Base-by-base conservation (phyloP, 2,797 vertebrate genomes). In the Sternotherus odoratus region DNA sequence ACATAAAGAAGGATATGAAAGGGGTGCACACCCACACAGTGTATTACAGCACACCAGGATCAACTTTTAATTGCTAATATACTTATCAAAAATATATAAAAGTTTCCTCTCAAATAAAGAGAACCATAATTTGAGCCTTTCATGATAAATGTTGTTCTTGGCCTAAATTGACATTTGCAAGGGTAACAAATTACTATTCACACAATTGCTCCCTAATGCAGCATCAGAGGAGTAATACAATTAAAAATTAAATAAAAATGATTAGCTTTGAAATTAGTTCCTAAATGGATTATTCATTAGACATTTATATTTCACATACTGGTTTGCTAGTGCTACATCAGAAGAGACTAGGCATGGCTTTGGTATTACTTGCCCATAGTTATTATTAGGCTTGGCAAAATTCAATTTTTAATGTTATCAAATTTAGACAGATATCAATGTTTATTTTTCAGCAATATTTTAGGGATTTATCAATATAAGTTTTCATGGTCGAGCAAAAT, bases 261-360 rank as follows among this genome's bases (percentile, higher is more conserved):
- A 78, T 83, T 77, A 95, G 30, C 84, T 39, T 81, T 85, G 23
- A 88, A 95, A 77, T 57, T 95, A 88, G 94, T 90, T 85, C 3
- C 57, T 94, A 85, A 85, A 93, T 85, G 79, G 87, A 90, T 94
- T 49, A 50, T 82, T 94, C 30, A 53, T 78, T 93, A 49, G 80
- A 74, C 60, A 85, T 72, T 51, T 89, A 5, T 28, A 81, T 94
- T 89, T 93, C 11, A 50, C 85, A 69, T 86, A 57, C 46, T 56
- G 36, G 54, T 86, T 80, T 78, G 8, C 74, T 66, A 17, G 60
- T 69, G 21, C 1, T 88, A 79, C 54, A 80, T 28, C 91, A 79
- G 87, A 51, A n/a, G 50, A 15, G 50, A 91, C 23, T 77, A 88
- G 63, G 83, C 89, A 88, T 81, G 43, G 57, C 83, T 91, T 85